phyloP scores from a whole-genome alignment of 1,140 invertebrate species.

The Zaprionus nigranus region DNA sequence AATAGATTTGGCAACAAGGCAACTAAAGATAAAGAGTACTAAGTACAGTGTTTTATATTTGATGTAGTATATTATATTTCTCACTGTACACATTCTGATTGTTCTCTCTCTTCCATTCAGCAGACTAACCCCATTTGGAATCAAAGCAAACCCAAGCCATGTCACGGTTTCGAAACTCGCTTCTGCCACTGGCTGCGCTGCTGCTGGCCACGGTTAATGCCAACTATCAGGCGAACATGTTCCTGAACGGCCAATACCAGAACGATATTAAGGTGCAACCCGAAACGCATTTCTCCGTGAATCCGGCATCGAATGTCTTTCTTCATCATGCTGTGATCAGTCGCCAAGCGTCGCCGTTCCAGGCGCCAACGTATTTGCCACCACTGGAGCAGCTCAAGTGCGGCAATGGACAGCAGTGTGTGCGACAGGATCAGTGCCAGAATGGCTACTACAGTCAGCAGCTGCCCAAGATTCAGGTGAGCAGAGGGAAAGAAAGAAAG shows the following conservation, averaged over 20 bases:
- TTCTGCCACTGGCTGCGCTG: constrained; percentile 50
- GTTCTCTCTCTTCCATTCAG: neutral
- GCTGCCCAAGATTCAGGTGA: constrained; percentile 75
- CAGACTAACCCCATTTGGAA: constrained; percentile 12
- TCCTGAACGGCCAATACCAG: constrained; percentile 78
- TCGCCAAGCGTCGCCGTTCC: constrained; percentile 73
- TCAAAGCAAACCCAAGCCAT: constrained; percentile 16
- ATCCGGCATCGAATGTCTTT: constrained; percentile 70
- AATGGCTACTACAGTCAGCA: constrained; percentile 73
- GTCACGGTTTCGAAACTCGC: constrained; percentile 54
- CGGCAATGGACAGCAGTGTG: constrained; percentile 71
- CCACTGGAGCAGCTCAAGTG: constrained; percentile 75
- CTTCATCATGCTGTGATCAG: constrained; percentile 79
- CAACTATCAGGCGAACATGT: constrained; percentile 75
- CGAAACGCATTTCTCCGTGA: constrained; percentile 63
- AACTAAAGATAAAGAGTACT: no score
- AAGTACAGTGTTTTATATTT: neutral
- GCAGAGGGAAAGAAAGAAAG: neutral
- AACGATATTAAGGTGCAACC: constrained; percentile 60
- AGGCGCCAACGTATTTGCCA: constrained; percentile 77
- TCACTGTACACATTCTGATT: no score
- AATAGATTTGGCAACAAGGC: neutral
- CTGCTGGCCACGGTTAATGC: constrained; percentile 37
- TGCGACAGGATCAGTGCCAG: constrained; percentile 63
- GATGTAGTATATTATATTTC: neutral